Conservation (phyloP, 2,888 invertebrate species). For the Augiades crinisus region DNA sequence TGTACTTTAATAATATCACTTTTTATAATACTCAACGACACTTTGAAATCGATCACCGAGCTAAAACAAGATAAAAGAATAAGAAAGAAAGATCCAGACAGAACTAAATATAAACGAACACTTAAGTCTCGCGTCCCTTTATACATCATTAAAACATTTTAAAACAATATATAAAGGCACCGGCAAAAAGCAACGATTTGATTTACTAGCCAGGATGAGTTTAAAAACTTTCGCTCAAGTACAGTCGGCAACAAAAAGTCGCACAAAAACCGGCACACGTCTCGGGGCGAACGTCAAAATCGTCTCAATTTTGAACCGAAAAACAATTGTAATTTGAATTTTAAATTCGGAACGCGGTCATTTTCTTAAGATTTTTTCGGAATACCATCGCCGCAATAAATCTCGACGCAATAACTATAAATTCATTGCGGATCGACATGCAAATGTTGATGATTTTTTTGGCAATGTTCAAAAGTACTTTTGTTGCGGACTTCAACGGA, state of each 20-base stretch:
- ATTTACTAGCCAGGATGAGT: slow-evolving; percentile 57
- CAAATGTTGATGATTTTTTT: slow-evolving; percentile 75
- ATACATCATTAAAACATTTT: slow-evolving; percentile 63
- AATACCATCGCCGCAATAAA: slow-evolving; percentile 67
- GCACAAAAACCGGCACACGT: slow-evolving; percentile 55
- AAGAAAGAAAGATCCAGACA: slow-evolving; percentile 1
- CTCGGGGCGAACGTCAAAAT: slow-evolving; percentile 70
- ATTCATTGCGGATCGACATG: slow-evolving; percentile 81
- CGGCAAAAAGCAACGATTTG: slow-evolving; percentile 61
- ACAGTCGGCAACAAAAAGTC: slow-evolving; percentile 23
- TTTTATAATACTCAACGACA: background rate
- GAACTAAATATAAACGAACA: slow-evolving; percentile 26
- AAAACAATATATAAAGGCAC: slow-evolving; percentile 56
- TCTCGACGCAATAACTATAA: slow-evolving; percentile 78
- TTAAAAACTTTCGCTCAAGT: slow-evolving; percentile 35
- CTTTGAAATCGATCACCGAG: background rate
- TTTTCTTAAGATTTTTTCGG: slow-evolving; percentile 72
- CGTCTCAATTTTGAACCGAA: slow-evolving; percentile 73
- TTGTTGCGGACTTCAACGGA: slow-evolving; percentile 43
- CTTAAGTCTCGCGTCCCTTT: slow-evolving; percentile 30
- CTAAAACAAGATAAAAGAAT: background rate
- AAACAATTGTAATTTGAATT: slow-evolving; percentile 77
- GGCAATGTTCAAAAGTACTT: slow-evolving; percentile 58
- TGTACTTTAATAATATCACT: too few relatives aligned
- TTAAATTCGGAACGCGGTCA: slow-evolving; percentile 71